phyloP scores from a whole-genome alignment of 2,888 invertebrate genomes.

The Hermaeophaga mercurialis region DNA sequence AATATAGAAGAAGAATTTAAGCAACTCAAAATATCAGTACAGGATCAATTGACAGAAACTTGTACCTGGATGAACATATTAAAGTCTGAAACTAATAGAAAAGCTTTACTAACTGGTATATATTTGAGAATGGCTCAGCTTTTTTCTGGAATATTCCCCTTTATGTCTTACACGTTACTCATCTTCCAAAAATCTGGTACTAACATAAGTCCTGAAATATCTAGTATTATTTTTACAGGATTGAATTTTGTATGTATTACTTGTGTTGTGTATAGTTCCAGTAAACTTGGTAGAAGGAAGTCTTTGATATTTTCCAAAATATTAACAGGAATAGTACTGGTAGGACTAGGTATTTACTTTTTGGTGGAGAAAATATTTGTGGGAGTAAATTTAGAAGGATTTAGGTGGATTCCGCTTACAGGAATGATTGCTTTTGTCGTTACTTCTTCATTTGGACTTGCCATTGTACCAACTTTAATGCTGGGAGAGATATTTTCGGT shows the following conservation, averaged over 20 bases:
- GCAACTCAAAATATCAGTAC: conserved; percentile 41
- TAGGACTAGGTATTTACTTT: conserved; percentile 39
- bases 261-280: conserved; percentile 36
- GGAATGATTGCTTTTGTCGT: conserved; percentile 46
- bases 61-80: conserved; percentile 48
- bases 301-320: conserved; percentile 41
- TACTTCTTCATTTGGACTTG: conserved; percentile 45
- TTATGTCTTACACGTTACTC: conserved; percentile 45
- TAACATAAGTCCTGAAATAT: conserved; percentile 31
- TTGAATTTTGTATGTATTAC: conserved; percentile 21
- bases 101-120: conserved; percentile 42
- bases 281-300: conserved; percentile 42
- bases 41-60: conserved; percentile 47
- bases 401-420: conserved; percentile 48
- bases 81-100: conserved; percentile 43
- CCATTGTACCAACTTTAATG: conserved; percentile 47
- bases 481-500: conserved; percentile 48
- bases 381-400: conserved; percentile 35
- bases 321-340: conserved; percentile 35
- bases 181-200: conserved; percentile 50
- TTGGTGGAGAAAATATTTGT: conserved; percentile 36
- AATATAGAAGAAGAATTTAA: conserved; percentile 44
- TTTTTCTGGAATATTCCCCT: conserved; percentile 43
- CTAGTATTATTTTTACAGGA: conserved; percentile 40
- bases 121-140: conserved; percentile 47